phyloP scores from a whole-genome alignment of 1,140 invertebrate genomes.

The Procambarus clarkii region DNA sequence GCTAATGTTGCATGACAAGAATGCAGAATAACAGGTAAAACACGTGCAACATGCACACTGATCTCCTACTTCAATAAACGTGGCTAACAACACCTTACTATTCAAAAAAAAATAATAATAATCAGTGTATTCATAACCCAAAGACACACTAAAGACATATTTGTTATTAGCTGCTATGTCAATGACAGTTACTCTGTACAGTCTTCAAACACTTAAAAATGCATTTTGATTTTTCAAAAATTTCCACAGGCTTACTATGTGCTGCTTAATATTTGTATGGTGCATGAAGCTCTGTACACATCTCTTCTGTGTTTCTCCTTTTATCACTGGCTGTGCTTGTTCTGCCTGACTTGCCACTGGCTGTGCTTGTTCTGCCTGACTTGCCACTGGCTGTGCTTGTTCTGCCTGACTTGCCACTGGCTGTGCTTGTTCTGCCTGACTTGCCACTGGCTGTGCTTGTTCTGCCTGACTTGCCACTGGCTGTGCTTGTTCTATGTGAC shows the following conservation, averaged over 20 bases:
- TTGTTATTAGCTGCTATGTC: neutral
- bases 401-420: too few species aligned
- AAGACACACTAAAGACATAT: neutral
- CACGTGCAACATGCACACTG: neutral
- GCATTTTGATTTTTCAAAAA: neutral
- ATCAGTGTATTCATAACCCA: neutral
- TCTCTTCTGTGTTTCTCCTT: neutral
- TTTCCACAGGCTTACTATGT: neutral
- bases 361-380: too few species aligned
- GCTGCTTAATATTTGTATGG: neutral
- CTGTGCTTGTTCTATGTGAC: too few species aligned
- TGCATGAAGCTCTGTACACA: neutral
- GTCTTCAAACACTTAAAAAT: neutral
- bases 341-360: neutral
- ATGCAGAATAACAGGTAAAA: neutral
- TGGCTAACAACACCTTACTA: neutral
- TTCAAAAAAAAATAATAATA: neutral
- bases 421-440: too few species aligned
- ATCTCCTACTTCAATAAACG: neutral
- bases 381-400: too few species aligned
- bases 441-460: too few species aligned
- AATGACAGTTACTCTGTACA: neutral
- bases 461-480: too few species aligned
- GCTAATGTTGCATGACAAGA: neutral
- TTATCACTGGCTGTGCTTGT: neutral